Conservation (phyloP, 1,140 invertebrate species). For the Melanaphis sacchari region DNA sequence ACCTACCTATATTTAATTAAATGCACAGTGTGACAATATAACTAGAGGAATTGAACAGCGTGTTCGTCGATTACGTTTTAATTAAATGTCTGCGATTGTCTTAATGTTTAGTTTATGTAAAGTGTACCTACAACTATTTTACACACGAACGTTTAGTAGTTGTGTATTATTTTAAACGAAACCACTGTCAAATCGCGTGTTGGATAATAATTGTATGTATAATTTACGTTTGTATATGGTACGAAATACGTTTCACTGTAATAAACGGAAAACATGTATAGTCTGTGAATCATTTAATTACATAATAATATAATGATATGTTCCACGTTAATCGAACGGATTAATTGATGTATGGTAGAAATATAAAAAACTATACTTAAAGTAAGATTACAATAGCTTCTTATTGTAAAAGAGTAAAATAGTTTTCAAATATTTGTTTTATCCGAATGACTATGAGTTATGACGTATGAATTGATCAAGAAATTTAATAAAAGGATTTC, state of each 20-base stretch:
- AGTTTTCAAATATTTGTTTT: neutral
- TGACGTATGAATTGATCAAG: neutral
- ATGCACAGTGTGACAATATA: neutral
- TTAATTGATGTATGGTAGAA: neutral
- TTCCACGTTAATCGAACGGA: neutral
- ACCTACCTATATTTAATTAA: neutral
- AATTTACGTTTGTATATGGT: neutral
- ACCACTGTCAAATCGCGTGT: neutral
- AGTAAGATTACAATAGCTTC: neutral
- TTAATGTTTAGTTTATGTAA: neutral
- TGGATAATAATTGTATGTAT: neutral
- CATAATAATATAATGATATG: neutral
- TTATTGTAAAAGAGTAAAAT: neutral
- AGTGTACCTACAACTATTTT: neutral
- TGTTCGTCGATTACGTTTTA: conserved; percentile 30
- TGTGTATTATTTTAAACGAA: neutral
- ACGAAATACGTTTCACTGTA: neutral
- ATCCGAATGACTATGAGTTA: neutral
- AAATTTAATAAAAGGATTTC: neutral
- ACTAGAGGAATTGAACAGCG: neutral
- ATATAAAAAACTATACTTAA: neutral
- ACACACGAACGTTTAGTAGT: conserved; percentile 12
- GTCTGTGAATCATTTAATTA: neutral
- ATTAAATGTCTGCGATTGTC: neutral
- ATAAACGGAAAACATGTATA: neutral